Evolutionary conservation across 2,797 vertebrate genomes (phyloP).

Genomic region (Garrulus glandarius): DNA sequence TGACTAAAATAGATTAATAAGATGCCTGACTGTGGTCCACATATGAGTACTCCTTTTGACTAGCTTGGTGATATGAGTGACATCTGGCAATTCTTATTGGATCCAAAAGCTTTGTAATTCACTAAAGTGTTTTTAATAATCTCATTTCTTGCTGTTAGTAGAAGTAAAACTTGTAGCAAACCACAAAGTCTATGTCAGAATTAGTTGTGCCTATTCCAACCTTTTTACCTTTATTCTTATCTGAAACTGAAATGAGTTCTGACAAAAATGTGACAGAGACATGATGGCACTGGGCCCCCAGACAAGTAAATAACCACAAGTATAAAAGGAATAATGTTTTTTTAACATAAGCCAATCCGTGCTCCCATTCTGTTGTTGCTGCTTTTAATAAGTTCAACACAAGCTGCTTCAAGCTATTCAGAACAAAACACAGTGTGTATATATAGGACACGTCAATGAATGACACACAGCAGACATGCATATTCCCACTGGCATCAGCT

Average conservation of each 20-base stretch:
- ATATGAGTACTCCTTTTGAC: neutral
- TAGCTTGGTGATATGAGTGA: neutral
- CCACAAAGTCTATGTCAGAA: neutral
- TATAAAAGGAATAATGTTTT: neutral
- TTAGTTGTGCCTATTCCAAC: neutral
- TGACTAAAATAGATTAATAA: neutral
- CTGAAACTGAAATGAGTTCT: neutral
- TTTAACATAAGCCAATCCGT: neutral
- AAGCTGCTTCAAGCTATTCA: slow-evolving; percentile 32
- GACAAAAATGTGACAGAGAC: neutral
- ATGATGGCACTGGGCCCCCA: neutral
- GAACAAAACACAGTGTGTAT: neutral
- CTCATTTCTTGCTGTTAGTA: neutral
- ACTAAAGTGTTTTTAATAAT: neutral
- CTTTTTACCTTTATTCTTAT: neutral
- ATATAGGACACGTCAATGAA: slow-evolving; percentile 10
- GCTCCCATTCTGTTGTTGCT: slow-evolving; percentile 30
- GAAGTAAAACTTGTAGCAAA: neutral
- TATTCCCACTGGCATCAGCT: neutral
- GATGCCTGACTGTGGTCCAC: neutral
- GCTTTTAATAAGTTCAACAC: neutral
- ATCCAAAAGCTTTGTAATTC: neutral
- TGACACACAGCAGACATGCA: neutral
- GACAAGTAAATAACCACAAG: neutral
- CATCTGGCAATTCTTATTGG: neutral